A percentile compares a stretch with the other conserved stretches of the same genome.
Evolutionary conservation across 2,888 invertebrate species (phyloP).

Genomic region (Lydus trimaculatus): DNA sequence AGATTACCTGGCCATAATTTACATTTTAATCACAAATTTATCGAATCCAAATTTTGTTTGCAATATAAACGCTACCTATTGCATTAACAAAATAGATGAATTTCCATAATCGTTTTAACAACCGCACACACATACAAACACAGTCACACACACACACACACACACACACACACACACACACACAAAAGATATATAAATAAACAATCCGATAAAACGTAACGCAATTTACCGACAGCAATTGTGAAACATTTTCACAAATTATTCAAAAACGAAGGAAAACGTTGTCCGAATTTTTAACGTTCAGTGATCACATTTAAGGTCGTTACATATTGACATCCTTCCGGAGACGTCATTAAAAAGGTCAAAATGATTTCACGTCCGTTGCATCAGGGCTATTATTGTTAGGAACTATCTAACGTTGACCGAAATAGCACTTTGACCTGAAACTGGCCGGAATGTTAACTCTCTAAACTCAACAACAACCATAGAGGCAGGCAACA

Average conservation of each 20-base stretch:
- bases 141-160: constrained; percentile 5
- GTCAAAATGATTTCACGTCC: constrained; percentile 29
- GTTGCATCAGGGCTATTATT: constrained; percentile 30
- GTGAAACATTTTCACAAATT: constrained; percentile 8
- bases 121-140: constrained; percentile 6
- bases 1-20: constrained; percentile 24
- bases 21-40: constrained; percentile 21
- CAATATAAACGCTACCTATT: background rate
- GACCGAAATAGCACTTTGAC: constrained; percentile 35
- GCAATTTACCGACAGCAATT: constrained; percentile 15
- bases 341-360: constrained; percentile 25
- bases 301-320: constrained; percentile 3
- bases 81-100: constrained; percentile 16
- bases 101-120: constrained; percentile 18
- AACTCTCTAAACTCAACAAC: constrained; percentile 13
- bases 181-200: constrained; percentile 26
- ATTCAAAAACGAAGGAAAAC: background rate
- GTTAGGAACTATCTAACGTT: constrained; percentile 32
- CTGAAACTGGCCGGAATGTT: constrained; percentile 30
- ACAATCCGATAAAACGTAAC: constrained; percentile 14
- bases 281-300: background rate
- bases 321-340: constrained; percentile 25
- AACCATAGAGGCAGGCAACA: background rate
- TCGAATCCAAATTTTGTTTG: constrained; percentile 9
- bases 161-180: background rate